Base-by-base conservation (phyloP, 2,113 vertebrate species). In the Arenaria interpres region DNA sequence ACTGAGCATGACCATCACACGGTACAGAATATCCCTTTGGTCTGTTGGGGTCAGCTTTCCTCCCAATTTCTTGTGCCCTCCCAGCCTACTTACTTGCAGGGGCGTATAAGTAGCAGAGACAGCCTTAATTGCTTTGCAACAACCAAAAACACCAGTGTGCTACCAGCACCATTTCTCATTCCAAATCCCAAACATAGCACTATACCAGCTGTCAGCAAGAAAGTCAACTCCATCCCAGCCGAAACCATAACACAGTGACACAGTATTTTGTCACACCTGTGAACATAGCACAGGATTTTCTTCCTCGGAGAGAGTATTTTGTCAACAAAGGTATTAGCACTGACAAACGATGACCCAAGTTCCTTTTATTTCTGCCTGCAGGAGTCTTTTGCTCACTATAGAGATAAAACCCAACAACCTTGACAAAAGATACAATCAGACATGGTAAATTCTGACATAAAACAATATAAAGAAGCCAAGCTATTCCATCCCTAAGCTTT, bases 391-490 rank as follows among this genome's bases (percentile, higher is more conserved):
- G 2, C 53, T 86, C 27, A 66, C 21, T 45, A 66, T 1, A 92
- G 54, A 78, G 30, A 81, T 23, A 46, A 79, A 79, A 81, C 50
- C 0, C 54, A 72, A 37, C 33, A 88, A 90, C 25, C 15, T 27
- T 64, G 56, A 85, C 25, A 81, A 94, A 87, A 71, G 2, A 4
- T 53, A 32, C 7, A 9, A 68, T 72, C 50, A 76, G 60, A 83
- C 12, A 53, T 10, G 9, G 28, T 48, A 51, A 67, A 93, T 74
- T 72, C 33, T 48, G 24, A 23, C 25, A 78, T 24, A 87, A 88
- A 87, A 54, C 4, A 30, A 35, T 4, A 7, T 20, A 25, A 48
- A 0, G 0, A 92, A 79, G 51, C 3, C 33, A 63, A 67, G 10
- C 4, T 54, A 27, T 54, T 69, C 25, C 57, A 59, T 13, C 3